Conservation (phyloP, 2,113 vertebrate genomes). For the Miniopterus natalensis region DNA sequence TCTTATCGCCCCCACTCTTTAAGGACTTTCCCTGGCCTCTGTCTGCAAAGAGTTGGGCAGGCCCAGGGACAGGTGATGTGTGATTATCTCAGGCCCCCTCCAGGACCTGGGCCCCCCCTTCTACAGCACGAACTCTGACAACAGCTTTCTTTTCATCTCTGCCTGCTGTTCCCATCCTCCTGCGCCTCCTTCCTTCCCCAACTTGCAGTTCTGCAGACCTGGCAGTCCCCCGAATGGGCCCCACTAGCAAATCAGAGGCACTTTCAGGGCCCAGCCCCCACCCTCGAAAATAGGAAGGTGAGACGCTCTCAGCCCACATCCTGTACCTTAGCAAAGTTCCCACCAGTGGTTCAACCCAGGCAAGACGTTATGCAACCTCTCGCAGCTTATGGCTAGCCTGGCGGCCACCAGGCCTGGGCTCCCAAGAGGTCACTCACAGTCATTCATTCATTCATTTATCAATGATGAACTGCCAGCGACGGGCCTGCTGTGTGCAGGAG, state of each 20-base stretch:
- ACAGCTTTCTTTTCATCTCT: not conserved
- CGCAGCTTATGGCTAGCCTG: not conserved
- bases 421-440: not conserved
- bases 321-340: constrained; percentile 69
- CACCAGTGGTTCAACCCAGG: constrained; percentile 44
- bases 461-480: rapidly evolving
- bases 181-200: not conserved
- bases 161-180: not conserved
- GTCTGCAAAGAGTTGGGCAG: not conserved
- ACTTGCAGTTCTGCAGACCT: constrained; percentile 9
- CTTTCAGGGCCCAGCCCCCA: not conserved
- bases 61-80: rapidly evolving
- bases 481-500: not conserved
- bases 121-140: not conserved
- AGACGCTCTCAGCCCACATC: constrained; percentile 77
- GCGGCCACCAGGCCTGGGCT: not conserved
- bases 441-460: not conserved
- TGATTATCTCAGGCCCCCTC: not conserved
- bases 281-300: constrained; percentile 1
- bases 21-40: not conserved
- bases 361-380: constrained; percentile 34
- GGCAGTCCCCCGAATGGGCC: not conserved
- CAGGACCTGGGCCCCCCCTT: not conserved
- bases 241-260: constrained; percentile 23
- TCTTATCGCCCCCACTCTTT: not conserved